Evolutionary conservation across 2,888 invertebrate species (phyloP), one percentile per base, ranked within the genome.

Genomic region (Dolichomitus sp.): DNA sequence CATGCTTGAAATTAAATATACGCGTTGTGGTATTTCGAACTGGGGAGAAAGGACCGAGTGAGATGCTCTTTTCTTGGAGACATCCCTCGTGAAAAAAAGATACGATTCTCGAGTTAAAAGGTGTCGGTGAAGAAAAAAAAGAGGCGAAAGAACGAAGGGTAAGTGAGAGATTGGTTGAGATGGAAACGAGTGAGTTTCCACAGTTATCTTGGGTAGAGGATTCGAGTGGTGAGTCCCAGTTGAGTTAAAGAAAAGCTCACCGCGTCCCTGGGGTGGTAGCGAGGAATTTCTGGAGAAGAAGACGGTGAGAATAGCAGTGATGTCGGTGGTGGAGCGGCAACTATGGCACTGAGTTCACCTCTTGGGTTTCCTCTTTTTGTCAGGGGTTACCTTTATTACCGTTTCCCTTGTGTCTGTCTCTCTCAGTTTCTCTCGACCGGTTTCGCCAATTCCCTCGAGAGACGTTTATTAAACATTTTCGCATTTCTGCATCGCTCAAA

Each of bases 401-500:
- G 61, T 54, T 33, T 61, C 37, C 17, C 12, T 11, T 61, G 33
- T 27, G 27, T 54, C 23, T 4, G 14, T 57, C 57, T 30, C 57
- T 14, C 11, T 5, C 30, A 14, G 7, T n/a, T 42, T 69, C 69
- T 42, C 19, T 23, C 48, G 40, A n/a, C 23, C 17, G 0, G 45
- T 42, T 42, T 11, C 9, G 14, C 40, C 40, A 54, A 78, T 54
- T 17, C 78, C 65, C 69, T 37, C 45, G 61, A 57, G 69, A 57
- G 74, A 72, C 78, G 74, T 78, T 78, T 74, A 78, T 82, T 78
- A 82, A 82, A 78, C 69, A 78, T 82, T 82, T 78, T 65, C 74
- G 69, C 78, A 70, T 72, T 78, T 78, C 74, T 42, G 63, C 74
- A 78, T 82, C 81, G 63, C 74, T 74, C 65, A 65, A 70, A 74